phyloP scores from a whole-genome alignment of 2,888 invertebrate genomes.

The Halictus ligatus region DNA sequence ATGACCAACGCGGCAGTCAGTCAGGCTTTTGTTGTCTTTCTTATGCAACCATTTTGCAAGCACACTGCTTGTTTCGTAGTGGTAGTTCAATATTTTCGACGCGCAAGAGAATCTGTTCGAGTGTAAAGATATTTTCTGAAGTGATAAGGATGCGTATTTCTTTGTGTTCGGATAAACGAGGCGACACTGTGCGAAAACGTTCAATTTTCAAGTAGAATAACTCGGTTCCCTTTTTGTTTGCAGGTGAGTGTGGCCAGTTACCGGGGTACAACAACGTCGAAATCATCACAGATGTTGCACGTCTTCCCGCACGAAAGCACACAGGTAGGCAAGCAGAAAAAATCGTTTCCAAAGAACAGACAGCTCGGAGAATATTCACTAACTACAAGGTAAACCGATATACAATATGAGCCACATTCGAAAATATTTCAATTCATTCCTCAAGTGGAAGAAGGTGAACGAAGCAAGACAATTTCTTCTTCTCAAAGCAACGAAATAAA shows the following conservation, averaged over 20 bases:
- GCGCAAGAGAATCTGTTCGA: not conserved
- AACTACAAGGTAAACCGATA: not conserved
- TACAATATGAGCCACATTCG: too few species aligned
- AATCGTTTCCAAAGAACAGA: not conserved
- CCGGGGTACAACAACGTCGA: conserved; percentile 61
- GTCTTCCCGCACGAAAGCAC: conserved; percentile 60
- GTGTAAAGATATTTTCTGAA: not conserved
- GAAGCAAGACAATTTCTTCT: not conserved
- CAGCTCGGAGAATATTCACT: not conserved
- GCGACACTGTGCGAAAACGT: not conserved
- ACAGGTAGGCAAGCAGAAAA: conserved; percentile 68
- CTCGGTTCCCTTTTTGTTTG: conserved; percentile 45
- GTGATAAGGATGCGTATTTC: too few species aligned
- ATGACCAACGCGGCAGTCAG: too few species aligned
- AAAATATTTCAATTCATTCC: not conserved
- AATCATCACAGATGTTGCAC: conserved; percentile 56
- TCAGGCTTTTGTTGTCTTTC: too few species aligned
- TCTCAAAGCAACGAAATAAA: not conserved
- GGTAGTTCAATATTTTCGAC: too few species aligned
- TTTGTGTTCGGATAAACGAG: not conserved
- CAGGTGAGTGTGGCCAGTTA: conserved; percentile 76
- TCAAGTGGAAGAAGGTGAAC: not conserved
- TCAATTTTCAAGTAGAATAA: not conserved
- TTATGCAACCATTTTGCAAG: too few species aligned
- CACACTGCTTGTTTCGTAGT: too few species aligned